Conservation (phyloP, 2,888 invertebrate species). For the Lasioglossum leucozonium region DNA sequence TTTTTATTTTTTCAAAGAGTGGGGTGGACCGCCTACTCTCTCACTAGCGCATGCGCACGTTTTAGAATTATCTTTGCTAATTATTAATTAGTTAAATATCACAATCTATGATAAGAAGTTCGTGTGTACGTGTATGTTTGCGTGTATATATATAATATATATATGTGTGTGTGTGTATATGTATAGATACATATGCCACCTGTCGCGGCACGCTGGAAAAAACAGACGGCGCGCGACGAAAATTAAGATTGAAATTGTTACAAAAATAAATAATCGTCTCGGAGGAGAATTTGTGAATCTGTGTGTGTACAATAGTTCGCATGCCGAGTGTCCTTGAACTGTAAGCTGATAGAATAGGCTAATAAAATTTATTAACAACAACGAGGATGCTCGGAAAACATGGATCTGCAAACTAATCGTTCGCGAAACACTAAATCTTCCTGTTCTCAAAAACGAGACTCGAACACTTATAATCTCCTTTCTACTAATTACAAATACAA, state of each 20-base stretch:
- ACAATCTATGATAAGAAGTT: constrained; percentile 81
- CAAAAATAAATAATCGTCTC: constrained; percentile 69
- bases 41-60: constrained; percentile 46
- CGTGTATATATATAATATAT: neutral
- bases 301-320: constrained; percentile 10
- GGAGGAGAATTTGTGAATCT: neutral
- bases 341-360: neutral
- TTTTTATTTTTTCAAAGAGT: neutral
- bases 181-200: constrained; percentile 28
- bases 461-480: neutral
- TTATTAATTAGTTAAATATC: constrained; percentile 80
- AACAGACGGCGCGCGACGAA: constrained; percentile 36
- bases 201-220: constrained; percentile 36
- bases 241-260: constrained; percentile 61
- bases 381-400: constrained; percentile 1
- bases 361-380: neutral
- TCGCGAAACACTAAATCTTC: neutral
- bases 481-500: neutral
- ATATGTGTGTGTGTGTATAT: neutral
- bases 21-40: constrained; percentile 19
- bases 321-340: neutral
- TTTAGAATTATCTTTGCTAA: constrained; percentile 70
- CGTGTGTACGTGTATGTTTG: constrained; percentile 20
- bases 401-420: neutral
- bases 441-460: neutral